These are phyloP conservation scores for Platichthys stellatus DNA, from an alignment of 2,113 vertebrate species.

Conservation along the genomic window DNA sequence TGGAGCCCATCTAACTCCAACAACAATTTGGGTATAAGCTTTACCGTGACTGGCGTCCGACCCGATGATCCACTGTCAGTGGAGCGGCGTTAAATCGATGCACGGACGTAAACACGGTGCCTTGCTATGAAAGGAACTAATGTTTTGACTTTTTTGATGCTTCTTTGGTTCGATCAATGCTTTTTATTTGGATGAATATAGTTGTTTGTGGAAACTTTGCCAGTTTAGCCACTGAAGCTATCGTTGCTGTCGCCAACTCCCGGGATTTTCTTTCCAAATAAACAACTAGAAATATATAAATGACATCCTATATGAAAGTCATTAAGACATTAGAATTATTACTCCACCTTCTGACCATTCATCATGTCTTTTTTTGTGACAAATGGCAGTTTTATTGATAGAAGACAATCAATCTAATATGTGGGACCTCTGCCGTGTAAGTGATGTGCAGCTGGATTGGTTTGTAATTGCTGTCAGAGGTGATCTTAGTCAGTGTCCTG, in stretches of 20 bases:
- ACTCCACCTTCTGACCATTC: constrained; percentile 41
- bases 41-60: constrained; percentile 29
- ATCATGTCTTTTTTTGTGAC: constrained; percentile 36
- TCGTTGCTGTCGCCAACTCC: too few relatives aligned
- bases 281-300: too few relatives aligned
- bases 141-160: neutral
- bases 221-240: too few relatives aligned
- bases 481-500: constrained; percentile 58
- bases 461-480: constrained; percentile 71
- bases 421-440: constrained; percentile 22
- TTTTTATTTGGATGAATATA: neutral
- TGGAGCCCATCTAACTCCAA: constrained; percentile 36
- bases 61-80: constrained; percentile 30
- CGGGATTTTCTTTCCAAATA: too few relatives aligned
- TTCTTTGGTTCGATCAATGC: neutral
- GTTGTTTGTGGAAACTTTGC: neutral
- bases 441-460: constrained; percentile 48
- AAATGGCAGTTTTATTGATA: constrained; percentile 66
- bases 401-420: constrained; percentile 42
- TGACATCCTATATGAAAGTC: constrained; percentile 17
- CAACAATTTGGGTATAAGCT: constrained; percentile 56
- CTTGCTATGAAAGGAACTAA: neutral
- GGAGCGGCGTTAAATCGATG: constrained; percentile 52
- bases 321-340: constrained; percentile 51
- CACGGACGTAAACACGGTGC: neutral